Base-by-base conservation (phyloP, 1,140 invertebrate species). In the Antheraea mylitta region DNA sequence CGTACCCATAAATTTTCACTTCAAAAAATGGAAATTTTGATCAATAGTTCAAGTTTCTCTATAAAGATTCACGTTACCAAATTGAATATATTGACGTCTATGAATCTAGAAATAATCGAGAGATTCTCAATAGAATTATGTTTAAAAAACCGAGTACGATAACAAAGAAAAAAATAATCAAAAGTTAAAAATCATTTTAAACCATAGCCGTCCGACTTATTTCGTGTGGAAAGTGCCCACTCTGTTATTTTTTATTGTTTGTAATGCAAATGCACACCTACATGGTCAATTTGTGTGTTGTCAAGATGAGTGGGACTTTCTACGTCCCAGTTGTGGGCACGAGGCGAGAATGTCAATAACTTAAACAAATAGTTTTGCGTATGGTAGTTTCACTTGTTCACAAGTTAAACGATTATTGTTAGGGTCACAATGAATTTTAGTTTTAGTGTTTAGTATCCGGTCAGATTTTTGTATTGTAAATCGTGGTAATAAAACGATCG, bases 261-360 rank as follows among this genome's bases (percentile, higher is more conserved):
- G 75, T 79, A 74, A 87, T 83, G 86, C 80, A 84, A 84, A 88
- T 85, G 67, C 74, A 78, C 80, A 71, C 78, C 76, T 79, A 78
- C 53, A 79, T 82, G 82, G 85, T 83, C 79, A 83, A 83, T 87
- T 87, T 81, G 78, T 72, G 75, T 68, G 22, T 84, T 81, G 83
- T 86, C 72, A 83, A 86, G 79, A 83, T 82, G 76, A 73, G 67
- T 58, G 80, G 67, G 58, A 81, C 87, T 89, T 89, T 89, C 87
- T 87, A 84, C 70, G 83, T 68, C 85, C 81, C 71, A 79, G 69
- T 79, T 85, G 73, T 64, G 64, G 18, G 37, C 60, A 79, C 79
- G 73, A 69, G 79, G 73, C 73, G 18, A 61, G 81, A 88, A 74
- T 84, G 71, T 69, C 74, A 83, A 85, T 84, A 73, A 69, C 71